Percentiles rank a stretch among this genome's conserved stretches.
phyloP scores from a whole-genome alignment of 2,797 vertebrate genomes.

The Etheostoma perlongum region DNA sequence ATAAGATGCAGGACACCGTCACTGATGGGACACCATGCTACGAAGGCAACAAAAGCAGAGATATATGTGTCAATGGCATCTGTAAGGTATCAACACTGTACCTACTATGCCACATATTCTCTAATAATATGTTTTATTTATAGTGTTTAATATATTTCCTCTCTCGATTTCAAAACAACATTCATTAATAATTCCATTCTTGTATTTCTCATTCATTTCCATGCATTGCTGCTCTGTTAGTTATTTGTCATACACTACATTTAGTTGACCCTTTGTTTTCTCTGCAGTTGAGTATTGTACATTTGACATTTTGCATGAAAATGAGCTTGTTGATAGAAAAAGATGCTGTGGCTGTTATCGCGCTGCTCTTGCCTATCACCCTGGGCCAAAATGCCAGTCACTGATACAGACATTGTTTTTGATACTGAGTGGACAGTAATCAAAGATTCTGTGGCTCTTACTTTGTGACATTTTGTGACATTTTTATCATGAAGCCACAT shows the following conservation, averaged over 20 bases:
- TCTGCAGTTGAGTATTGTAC: slow-evolving; percentile 2
- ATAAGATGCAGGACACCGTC: slow-evolving; percentile 92
- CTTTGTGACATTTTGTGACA: slow-evolving; percentile 76
- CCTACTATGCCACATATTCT: not conserved
- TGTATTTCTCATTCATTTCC: not conserved
- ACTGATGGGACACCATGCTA: slow-evolving; percentile 92
- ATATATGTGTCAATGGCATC: slow-evolving; percentile 95
- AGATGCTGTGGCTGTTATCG: slow-evolving; percentile 53
- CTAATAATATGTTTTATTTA: too few relatives aligned
- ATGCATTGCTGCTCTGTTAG: not conserved
- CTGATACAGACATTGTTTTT: slow-evolving; percentile 42
- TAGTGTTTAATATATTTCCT: not conserved
- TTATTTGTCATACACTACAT: not conserved
- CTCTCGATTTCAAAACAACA: not conserved
- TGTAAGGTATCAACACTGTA: slow-evolving; percentile 88
- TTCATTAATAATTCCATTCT: not conserved
- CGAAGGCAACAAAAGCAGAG: slow-evolving; percentile 84
- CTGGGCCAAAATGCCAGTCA: slow-evolving; percentile 70
- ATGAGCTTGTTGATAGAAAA: slow-evolving; percentile 54
- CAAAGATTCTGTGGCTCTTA: slow-evolving; percentile 21
- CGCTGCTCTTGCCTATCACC: slow-evolving; percentile 40
- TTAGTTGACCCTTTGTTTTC: slow-evolving; percentile 42
- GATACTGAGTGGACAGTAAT: slow-evolving; percentile 41
- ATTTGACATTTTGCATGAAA: slow-evolving; percentile 72
- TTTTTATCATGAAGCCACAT: slow-evolving; percentile 43